phyloP scores from a whole-genome alignment of 2,888 invertebrate genomes.

The Leptogaster cylindrica region DNA sequence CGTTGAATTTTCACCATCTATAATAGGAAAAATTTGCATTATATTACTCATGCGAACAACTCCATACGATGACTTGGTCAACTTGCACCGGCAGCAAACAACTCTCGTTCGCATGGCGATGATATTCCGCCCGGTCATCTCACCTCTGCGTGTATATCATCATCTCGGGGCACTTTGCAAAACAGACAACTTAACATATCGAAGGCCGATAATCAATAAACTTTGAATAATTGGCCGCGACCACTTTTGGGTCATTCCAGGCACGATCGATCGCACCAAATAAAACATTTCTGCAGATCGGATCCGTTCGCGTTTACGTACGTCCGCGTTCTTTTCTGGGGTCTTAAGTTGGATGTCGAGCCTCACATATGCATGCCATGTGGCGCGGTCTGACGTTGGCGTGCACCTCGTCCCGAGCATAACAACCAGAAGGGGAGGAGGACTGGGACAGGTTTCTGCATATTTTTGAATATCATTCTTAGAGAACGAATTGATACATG shows the following conservation, averaged over 20 bases:
- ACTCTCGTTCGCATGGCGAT: not conserved
- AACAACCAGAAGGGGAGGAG: not conserved
- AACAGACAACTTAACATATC: conserved; percentile 44
- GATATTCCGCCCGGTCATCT: not conserved
- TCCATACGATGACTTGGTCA: conserved; percentile 11
- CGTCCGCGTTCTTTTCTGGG: not conserved
- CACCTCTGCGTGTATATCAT: conserved; percentile 5
- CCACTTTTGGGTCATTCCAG: conserved; percentile 46
- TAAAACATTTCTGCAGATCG: conserved; percentile 39
- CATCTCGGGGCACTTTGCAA: conserved; percentile 24
- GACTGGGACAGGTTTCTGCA: conserved; percentile 21
- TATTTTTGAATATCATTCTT: conserved; percentile 33
- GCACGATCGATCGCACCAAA: conserved; percentile 45
- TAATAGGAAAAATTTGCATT: no score
- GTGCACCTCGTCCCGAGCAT: conserved; percentile 8
- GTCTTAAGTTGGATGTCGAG: not conserved
- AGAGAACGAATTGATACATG: not conserved
- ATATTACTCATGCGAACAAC: conserved; percentile 16
- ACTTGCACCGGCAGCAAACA: not conserved
- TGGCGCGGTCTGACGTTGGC: not conserved
- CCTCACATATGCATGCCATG: conserved; percentile 1
- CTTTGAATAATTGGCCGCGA: conserved; percentile 46
- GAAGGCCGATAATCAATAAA: conserved; percentile 42
- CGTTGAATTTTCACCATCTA: no score
- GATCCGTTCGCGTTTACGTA: conserved; percentile 11